These are phyloP conservation scores for Nannobrachium achirus DNA, from an alignment of 2,113 vertebrate genomes.

Conservation along the genomic window DNA sequence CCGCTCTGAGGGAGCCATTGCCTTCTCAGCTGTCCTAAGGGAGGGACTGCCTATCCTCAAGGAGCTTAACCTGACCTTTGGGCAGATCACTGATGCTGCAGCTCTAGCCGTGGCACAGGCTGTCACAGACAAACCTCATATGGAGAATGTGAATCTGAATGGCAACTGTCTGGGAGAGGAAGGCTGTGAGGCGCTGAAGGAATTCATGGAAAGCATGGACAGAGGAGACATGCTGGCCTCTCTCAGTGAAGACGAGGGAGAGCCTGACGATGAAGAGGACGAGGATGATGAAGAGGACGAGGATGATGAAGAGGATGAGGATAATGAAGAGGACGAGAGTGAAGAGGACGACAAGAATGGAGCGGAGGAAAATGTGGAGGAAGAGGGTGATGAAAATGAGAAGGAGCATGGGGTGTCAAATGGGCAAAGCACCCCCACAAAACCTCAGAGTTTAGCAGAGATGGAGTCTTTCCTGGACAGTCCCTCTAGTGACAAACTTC, in stretches of 20 bases:
- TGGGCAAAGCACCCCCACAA: conserved; percentile 52
- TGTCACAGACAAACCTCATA: conserved; percentile 80
- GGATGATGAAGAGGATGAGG: not conserved
- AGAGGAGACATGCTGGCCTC: conserved; percentile 87
- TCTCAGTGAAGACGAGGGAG: conserved; percentile 83
- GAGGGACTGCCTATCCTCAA: conserved; percentile 91
- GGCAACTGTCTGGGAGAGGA: conserved; percentile 92
- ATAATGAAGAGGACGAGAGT: not conserved
- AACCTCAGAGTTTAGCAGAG: conserved; percentile 67
- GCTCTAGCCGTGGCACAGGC: conserved; percentile 87
- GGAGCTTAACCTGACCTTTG: conserved; percentile 96
- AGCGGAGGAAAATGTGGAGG: conserved; percentile 14
- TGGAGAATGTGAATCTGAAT: conserved; percentile 94
- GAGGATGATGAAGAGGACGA: not conserved
- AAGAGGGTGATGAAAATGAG: conserved; percentile 15
- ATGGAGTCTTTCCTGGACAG: conserved; percentile 85
- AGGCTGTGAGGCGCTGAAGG: conserved; percentile 88
- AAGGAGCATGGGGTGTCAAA: conserved; percentile 51
- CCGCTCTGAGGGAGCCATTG: conserved; percentile 90
- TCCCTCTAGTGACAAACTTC: conserved; percentile 88
- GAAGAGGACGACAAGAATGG: conserved; percentile 35
- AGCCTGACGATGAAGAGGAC: conserved; percentile 41
- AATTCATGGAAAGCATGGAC: conserved; percentile 84
- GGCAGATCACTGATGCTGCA: conserved; percentile 91
- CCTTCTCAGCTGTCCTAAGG: conserved; percentile 87